Base-by-base conservation (phyloP, 2,888 invertebrate genomes). In the Schrankia costaestrigalis region DNA sequence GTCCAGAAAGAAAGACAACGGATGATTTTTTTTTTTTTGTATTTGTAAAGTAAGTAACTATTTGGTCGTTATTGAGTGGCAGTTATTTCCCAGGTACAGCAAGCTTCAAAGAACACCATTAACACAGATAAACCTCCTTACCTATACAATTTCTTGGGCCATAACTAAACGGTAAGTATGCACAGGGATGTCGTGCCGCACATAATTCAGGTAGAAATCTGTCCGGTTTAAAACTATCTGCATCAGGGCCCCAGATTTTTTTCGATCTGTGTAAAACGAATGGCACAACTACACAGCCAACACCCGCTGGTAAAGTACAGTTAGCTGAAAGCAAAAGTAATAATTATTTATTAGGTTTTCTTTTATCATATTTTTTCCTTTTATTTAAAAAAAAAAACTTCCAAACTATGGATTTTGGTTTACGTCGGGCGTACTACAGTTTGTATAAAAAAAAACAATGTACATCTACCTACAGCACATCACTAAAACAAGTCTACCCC, bases 151-250 rank as follows among this genome's bases (percentile, higher is more conserved):
- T 88, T 41, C 89, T 76, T 1, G 70, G 53, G 3, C 89, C 89
- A 31, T 70, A 66, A 39, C 89, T 86, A 41, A 89, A 90, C 0
- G 89, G 85, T 46, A 89, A 65, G 50, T 61, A 89, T 7, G 87
- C 69, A 38, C 83, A 88, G 1, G 88, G 86, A 47, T 86, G 86
- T 31, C 88, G 62, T 21, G 70, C 56, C 1, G 63, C 61, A 10
- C 65, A 70, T 48, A 79, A 74, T 53, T 91, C 90, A 0, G 90
- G 87, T 14, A 89, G 59, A 59, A 92, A 92, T 34, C 91, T 64
- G 51, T 91, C 90, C 0, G 92, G 92, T 44, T 89, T 74, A 65
- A 91, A 92, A 30, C 61, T 65, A 27, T 89, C 79, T 0, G 90
- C 91, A 40, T 91, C 85, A 0, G 89, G 81, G 43, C 90, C 90